Conservation (phyloP, 2,113 vertebrate species). For the Podocnemis expansa region DNA sequence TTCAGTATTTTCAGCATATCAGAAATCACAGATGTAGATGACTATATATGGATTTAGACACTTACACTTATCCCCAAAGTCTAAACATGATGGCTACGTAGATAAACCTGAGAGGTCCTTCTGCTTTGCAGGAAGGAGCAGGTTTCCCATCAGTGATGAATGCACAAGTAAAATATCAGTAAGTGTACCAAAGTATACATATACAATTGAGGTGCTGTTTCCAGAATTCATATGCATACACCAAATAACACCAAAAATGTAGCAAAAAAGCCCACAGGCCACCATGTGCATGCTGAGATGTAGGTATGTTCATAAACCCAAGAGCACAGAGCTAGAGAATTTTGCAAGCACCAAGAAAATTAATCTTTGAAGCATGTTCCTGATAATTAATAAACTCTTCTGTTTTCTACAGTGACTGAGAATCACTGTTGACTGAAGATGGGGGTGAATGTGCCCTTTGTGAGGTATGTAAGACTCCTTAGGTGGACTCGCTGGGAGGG, state of each 20-base stretch:
- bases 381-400: no score
- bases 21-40: neutral
- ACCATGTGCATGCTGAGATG: no score
- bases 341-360: no score
- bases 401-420: no score
- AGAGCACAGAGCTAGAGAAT: no score
- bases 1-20: neutral
- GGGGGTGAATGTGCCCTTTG: no score
- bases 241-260: neutral
- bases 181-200: neutral
- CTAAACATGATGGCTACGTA: neutral
- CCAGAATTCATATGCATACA: neutral
- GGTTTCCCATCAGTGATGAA: rapidly evolving
- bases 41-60: neutral
- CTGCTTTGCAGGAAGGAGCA: neutral
- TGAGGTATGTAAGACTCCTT: no score
- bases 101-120: neutral
- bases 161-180: neutral
- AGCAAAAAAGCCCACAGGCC: no score
- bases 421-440: no score
- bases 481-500: no score
- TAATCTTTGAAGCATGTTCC: no score
- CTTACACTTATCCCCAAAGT: neutral
- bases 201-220: neutral
- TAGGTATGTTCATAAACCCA: no score